These are phyloP conservation scores for Neodiprion virginianus DNA, from an alignment of 1,140 invertebrate species.

Conservation along the genomic window DNA sequence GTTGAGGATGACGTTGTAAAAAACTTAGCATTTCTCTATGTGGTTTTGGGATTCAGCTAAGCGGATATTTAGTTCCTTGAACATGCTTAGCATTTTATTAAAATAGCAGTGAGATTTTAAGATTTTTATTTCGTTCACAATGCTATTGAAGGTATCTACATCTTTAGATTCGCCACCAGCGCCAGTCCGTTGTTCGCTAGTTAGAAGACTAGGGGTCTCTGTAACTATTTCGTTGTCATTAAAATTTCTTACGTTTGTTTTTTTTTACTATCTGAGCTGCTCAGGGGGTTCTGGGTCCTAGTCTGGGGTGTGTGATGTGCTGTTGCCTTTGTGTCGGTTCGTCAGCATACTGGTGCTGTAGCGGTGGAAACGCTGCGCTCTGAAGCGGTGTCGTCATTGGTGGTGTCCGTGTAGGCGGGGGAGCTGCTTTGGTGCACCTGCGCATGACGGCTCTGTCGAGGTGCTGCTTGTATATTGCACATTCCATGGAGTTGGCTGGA, in stretches of 20 bases:
- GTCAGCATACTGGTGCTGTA: not conserved
- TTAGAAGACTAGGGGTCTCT: not conserved
- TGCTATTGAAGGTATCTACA: not conserved
- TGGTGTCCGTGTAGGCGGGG: not conserved
- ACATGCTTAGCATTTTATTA: constrained; percentile 4
- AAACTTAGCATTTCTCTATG: not conserved
- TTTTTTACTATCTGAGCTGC: not conserved
- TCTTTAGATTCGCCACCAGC: not conserved
- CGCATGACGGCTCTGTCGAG: constrained; percentile 2
- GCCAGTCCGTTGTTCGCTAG: not conserved
- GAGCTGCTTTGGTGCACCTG: not conserved
- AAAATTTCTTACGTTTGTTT: not conserved
- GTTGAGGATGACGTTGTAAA: not conserved
- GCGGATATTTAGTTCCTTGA: not conserved
- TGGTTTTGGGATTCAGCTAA: not conserved
- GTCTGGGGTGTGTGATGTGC: not conserved
- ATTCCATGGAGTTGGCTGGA: constrained; percentile 24
- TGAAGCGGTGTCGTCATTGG: not conserved
- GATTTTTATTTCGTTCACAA: not conserved
- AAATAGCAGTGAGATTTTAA: not conserved
- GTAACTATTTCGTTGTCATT: not conserved
- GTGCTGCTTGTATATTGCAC: constrained; percentile 15
- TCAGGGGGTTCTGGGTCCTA: not conserved
- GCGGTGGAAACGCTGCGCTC: not conserved
- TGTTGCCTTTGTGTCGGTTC: not conserved